Evolutionary conservation across 1,140 invertebrate species (phyloP).

Genomic region (Grapholita molesta): DNA sequence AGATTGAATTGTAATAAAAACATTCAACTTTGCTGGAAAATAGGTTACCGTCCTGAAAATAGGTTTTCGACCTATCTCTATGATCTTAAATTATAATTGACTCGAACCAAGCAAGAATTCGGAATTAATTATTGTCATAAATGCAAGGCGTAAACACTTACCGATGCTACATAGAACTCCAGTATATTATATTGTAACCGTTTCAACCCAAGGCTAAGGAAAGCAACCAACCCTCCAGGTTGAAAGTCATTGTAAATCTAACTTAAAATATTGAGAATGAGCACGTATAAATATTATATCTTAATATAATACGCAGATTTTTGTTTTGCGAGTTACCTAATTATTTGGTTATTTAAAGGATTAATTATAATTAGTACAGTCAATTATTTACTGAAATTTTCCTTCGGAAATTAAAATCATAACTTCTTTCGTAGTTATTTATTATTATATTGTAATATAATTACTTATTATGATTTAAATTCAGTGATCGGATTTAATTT

Average conservation of each 20-base stretch:
- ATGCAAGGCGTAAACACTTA: background rate
- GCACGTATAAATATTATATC: conserved; percentile 5
- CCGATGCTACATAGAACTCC: conserved; percentile 2
- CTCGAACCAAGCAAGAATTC: no score
- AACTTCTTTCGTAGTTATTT: background rate
- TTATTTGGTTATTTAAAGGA: conserved; percentile 1
- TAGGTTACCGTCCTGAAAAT: no score
- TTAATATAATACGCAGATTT: background rate
- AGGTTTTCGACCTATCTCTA: no score
- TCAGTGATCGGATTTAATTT: background rate
- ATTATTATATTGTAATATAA: background rate
- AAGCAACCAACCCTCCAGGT: no score
- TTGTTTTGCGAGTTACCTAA: background rate
- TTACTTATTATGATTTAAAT: background rate
- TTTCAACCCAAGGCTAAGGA: background rate
- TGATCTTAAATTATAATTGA: no score
- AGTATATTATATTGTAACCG: background rate
- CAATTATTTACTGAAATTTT: conserved; percentile 8
- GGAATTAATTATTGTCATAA: background rate
- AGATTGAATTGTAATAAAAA: no score
- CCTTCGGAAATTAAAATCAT: background rate
- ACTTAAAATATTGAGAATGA: background rate
- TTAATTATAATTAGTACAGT: background rate
- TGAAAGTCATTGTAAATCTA: background rate
- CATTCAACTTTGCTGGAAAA: no score